Evolutionary conservation across 2,113 vertebrate genomes (phyloP), one percentile per base, ranked within the genome.

Genomic region (Pachypanchax playfairii): DNA sequence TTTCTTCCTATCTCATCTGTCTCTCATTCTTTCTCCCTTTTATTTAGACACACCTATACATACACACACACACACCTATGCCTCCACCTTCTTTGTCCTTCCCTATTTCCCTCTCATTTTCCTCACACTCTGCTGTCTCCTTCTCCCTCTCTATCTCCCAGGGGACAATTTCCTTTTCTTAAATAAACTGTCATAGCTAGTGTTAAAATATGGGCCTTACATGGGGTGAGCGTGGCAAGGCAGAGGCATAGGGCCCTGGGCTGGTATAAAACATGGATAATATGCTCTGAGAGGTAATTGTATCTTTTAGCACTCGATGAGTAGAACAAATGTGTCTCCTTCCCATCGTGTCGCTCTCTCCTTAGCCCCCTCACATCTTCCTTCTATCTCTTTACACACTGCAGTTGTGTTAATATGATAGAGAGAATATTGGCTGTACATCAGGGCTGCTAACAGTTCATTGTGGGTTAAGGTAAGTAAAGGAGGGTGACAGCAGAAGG

Each of bases 91-190:
- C 72, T 77, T 71, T 76, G 65, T 71, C 73, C 76, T 80, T 86
- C 73, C 77, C 73, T 69, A 72, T 82, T 73, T 75, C 70, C 33
- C 65, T 79, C 79, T 70, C 58, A 81, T 78, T 80, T 73, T 79
- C 73, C 43, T 55, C 38, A 42, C 70, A 47, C 66, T 46, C 69
- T 49, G 50, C 73, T 58, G 39, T 50, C 70, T 52, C 80, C 25
- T 80, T 54, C 72, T 22, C 70, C 35, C 78, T 73, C 77, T 83
- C 79, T 71, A 91, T 94, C 92, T 94, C 94, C 94, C 92, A 91
- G 91, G 93, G 96, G 95, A 98, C 97, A 99, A 98, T 99, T 98
- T 99, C 98, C 96, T 97, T 97, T 98, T 96, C 96, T 98, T 98
- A 99, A 99, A 99, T 98, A 99, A 98, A 98, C 96, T 99, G 97